Conservation (phyloP, 2,888 invertebrate species). For the Troilus luridus region DNA sequence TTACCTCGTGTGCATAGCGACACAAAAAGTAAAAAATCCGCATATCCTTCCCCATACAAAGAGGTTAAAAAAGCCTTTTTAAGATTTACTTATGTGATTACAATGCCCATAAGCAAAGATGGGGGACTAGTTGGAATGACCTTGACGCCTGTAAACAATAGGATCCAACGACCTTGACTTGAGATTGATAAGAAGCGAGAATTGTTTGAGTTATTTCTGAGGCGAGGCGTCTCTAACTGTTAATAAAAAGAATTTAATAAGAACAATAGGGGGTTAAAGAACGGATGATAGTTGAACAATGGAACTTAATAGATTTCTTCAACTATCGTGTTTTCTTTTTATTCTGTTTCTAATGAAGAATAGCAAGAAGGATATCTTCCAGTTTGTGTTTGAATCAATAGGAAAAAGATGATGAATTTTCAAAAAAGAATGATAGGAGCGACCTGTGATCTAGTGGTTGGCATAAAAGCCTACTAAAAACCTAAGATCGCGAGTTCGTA, state of each 20-base stretch:
- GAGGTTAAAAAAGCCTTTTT: background rate
- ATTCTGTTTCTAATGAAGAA: slow-evolving; percentile 1
- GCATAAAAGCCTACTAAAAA: no score
- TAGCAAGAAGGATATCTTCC: background rate
- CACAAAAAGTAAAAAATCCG: background rate
- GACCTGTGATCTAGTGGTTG: no score
- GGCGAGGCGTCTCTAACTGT: background rate
- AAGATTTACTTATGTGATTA: background rate
- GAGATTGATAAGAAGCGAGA: slow-evolving; percentile 4
- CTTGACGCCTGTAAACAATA: slow-evolving; percentile 27
- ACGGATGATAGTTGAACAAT: slow-evolving; percentile 19
- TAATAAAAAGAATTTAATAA: slow-evolving; percentile 22
- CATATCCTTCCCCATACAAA: background rate
- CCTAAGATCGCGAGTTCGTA: no score
- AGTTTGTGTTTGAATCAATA: background rate
- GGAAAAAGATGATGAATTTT: no score
- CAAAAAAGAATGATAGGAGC: no score
- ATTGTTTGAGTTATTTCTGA: slow-evolving; percentile 34
- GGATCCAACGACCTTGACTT: background rate
- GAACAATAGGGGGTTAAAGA: slow-evolving; percentile 36
- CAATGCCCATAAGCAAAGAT: background rate
- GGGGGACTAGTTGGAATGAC: background rate
- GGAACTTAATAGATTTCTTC: background rate
- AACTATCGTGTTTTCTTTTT: background rate
- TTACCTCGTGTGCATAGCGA: no score